phyloP scores from a whole-genome alignment of 1,140 invertebrate species.

The Saccostrea echinata region DNA sequence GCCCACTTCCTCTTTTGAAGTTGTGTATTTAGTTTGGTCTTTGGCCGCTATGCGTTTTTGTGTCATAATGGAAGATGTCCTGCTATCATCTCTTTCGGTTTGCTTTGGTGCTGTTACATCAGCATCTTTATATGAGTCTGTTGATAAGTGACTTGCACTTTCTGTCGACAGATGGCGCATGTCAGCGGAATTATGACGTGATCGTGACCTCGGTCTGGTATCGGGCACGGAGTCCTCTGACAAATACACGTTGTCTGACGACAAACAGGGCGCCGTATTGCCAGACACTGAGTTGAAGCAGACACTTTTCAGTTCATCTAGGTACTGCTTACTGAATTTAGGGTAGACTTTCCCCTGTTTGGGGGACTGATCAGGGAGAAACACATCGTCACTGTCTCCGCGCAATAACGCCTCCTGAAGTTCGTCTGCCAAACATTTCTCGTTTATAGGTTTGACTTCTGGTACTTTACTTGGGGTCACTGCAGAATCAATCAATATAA shows the following conservation, averaged over 20 bases:
- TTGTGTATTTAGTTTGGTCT: neutral
- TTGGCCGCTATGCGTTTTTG: neutral
- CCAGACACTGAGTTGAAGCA: constrained; percentile 69
- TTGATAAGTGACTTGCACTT: neutral
- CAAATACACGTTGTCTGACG: constrained; percentile 64
- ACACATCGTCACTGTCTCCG: constrained; percentile 59
- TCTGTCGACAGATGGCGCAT: neutral
- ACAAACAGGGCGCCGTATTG: constrained; percentile 60
- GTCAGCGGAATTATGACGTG: neutral
- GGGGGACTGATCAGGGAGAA: constrained; percentile 39
- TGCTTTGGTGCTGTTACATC: neutral
- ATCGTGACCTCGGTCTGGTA: neutral
- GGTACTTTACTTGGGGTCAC: neutral
- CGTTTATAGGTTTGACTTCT: constrained; percentile 54
- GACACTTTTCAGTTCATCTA: constrained; percentile 58
- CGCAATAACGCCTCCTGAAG: constrained; percentile 68
- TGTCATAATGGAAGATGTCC: neutral
- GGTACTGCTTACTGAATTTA: constrained; percentile 63
- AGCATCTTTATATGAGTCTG: neutral
- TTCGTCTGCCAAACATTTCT: constrained; percentile 72
- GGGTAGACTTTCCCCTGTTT: constrained; percentile 58
- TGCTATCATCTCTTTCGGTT: neutral
- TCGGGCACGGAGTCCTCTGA: constrained; percentile 60
- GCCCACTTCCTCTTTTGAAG: constrained; percentile 12
- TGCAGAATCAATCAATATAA: too few species aligned